Base-by-base conservation (phyloP, 2,113 vertebrate genomes). In the Istiophorus platypterus region DNA sequence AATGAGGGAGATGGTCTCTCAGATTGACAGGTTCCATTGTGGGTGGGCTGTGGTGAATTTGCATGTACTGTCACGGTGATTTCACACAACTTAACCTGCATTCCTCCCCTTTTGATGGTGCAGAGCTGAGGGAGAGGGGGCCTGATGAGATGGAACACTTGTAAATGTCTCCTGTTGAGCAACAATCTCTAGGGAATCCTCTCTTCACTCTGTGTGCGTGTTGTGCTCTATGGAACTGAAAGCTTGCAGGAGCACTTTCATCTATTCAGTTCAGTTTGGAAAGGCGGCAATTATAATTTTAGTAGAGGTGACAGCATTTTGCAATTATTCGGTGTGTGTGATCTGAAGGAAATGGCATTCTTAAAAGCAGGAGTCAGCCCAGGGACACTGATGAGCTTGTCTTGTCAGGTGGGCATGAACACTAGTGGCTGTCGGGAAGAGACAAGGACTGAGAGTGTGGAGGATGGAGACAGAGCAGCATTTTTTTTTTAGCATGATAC, bases 31-130 rank as follows among this genome's bases (percentile, higher is more conserved):
- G 22, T 68, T 80, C 65, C 79, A 87, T 93, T 92, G 84, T 90
- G 81, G 91, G 89, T 74, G 85, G 91, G 87, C 72, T 84, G 86
- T 70, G 72, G 75, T 68, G 75, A 87, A 91, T 94, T 91, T 92
- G 89, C 88, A 92, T 94, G 86, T 72, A 82, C 87, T 92, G 91
- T 93, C 91, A 92, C 76, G 34, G 90, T 92, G 86, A 92, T 92
- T 92, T 92, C 90, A 91, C 93, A 90, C 90, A 90, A 91, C 84
- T 93, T 93, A 93, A 93, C 92, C 93, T 94, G 91, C 78, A 80
- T 86, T 85, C 90, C 86, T 86, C 82, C 85, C 85, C 88, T 76
- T 81, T 78, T 84, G 84, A 85, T 80, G 85, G 71, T 56, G 63
- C 64, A 39, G 83, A 80, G 84, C 61, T 70, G 26, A 54, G 39